Conservation (phyloP, 2,888 invertebrate species). For the Cephus pygmeus region DNA sequence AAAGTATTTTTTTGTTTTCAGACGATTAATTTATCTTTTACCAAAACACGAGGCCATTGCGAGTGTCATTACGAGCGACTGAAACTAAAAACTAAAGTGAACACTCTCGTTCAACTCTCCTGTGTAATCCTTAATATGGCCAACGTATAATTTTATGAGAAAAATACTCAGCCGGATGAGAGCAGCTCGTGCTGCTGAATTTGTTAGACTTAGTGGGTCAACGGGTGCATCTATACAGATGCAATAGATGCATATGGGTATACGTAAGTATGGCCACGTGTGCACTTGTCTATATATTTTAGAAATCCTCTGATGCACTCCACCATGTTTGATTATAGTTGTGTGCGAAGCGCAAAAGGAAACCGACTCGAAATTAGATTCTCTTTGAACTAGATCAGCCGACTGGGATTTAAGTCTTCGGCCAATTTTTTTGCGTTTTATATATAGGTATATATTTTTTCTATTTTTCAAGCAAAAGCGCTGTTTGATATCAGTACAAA, state of each 20-base stretch:
- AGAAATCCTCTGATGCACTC: neutral
- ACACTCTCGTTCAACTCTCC: neutral
- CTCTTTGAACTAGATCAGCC: neutral
- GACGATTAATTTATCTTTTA: too few species aligned
- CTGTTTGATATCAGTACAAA: too few species aligned
- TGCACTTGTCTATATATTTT: neutral
- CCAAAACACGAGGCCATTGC: neutral
- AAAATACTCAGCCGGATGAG: neutral
- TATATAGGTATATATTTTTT: neutral
- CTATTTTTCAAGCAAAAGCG: too few species aligned
- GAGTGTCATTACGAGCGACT: neutral
- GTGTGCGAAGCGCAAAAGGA: neutral
- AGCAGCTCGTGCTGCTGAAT: neutral
- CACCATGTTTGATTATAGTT: neutral
- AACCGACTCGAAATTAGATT: neutral
- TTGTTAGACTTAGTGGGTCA: neutral
- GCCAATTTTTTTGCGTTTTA: neutral
- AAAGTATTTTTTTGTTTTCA: neutral
- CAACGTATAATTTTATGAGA: neutral
- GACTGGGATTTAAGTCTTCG: neutral
- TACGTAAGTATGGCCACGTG: neutral
- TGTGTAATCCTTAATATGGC: neutral
- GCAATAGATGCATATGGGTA: neutral
- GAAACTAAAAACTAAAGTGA: neutral
- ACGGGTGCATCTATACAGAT: neutral